A percentile compares a stretch with the other conserved stretches of the same genome.
Conservation (phyloP, 2,888 invertebrate genomes). For the Ophion costatus region DNA sequence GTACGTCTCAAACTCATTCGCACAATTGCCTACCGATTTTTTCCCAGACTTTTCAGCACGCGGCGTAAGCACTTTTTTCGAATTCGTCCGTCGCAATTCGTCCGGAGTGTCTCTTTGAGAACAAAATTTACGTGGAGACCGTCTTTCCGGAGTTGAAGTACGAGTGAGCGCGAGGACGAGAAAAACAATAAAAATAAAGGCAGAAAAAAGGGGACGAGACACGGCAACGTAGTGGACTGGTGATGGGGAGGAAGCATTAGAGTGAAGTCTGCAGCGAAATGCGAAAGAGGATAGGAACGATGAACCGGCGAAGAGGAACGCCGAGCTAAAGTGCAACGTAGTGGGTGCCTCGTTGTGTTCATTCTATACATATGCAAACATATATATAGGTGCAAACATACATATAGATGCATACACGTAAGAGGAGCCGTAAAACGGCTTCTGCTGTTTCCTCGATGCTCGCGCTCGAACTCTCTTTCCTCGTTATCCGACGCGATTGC, state of each 20-base stretch:
- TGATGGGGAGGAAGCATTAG: constrained; percentile 27
- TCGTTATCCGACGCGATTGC: constrained; percentile 79
- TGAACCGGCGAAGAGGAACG: constrained; percentile 33
- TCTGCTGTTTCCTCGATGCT: constrained; percentile 41
- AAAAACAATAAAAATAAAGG: constrained; percentile 45
- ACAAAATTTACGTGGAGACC: not conserved
- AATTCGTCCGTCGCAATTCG: not conserved
- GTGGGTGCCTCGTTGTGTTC: constrained; percentile 74
- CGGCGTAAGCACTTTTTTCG: not conserved
- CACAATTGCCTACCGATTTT: not conserved
- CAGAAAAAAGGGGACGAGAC: constrained; percentile 7
- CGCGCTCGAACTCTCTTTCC: constrained; percentile 73
- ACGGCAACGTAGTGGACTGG: constrained; percentile 15
- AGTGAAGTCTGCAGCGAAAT: constrained; percentile 54
- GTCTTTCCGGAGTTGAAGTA: constrained; percentile 31
- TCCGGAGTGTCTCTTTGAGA: not conserved
- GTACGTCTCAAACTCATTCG: not conserved
- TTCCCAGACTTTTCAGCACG: not conserved
- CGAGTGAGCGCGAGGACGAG: constrained; percentile 27
- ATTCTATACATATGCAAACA: not conserved
- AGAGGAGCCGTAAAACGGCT: constrained; percentile 5
- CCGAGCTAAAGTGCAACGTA: constrained; percentile 53
- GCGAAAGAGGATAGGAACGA: constrained; percentile 27
- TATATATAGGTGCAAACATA: not conserved
- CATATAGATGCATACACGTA: not conserved